Percentiles rank a stretch among this genome's conserved stretches.
phyloP scores from a whole-genome alignment of 2,113 vertebrate species.

The Hemicordylus capensis region DNA sequence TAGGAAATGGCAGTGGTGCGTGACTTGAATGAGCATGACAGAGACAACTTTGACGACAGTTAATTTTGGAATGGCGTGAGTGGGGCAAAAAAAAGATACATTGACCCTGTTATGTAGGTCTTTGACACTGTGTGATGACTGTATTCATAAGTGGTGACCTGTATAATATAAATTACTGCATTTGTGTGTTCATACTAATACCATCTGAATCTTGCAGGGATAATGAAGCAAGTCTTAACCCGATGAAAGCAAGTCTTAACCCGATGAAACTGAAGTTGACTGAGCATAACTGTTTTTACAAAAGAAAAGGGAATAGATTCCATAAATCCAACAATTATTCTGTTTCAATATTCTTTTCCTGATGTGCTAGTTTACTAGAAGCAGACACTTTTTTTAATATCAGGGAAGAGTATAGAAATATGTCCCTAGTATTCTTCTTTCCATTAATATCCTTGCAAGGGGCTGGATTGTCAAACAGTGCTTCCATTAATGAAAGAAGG shows the following conservation, averaged over 20 bases:
- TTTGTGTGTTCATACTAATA: neutral
- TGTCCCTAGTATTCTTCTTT: neutral
- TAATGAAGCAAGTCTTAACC: neutral
- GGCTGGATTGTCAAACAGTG: too few species aligned
- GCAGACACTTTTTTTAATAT: neutral
- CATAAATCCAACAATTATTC: neutral
- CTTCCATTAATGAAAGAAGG: too few species aligned
- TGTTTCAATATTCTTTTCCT: neutral
- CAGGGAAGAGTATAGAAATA: neutral
- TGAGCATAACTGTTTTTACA: neutral
- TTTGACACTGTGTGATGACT: neutral
- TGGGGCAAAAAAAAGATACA: neutral
- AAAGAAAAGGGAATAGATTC: neutral
- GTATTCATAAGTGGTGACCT: too few species aligned
- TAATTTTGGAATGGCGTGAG: neutral
- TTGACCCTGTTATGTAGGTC: neutral
- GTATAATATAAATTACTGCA: neutral
- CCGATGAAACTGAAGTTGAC: too few species aligned
- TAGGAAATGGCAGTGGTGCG: neutral
- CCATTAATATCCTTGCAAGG: neutral
- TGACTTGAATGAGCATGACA: neutral
- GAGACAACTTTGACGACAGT: neutral
- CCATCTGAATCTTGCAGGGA: too few species aligned
- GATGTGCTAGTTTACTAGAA: neutral
- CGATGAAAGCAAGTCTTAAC: neutral